phyloP scores from a whole-genome alignment of 2,113 vertebrate genomes.

The Patagioenas fasciata region DNA sequence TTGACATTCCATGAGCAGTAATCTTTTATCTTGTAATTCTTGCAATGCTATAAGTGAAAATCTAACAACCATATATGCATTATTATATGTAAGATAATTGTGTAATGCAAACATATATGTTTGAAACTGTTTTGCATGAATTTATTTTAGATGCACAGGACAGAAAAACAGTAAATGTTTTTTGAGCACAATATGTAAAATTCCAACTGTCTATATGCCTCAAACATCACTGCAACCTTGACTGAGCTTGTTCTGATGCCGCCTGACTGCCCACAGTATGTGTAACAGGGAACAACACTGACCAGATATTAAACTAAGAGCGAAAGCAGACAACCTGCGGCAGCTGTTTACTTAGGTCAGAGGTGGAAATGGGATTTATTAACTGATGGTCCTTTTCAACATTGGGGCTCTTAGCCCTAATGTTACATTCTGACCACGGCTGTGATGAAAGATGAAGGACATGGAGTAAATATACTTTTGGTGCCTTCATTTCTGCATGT shows the following conservation, averaged over 20 bases:
- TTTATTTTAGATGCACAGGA: neutral
- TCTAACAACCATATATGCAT: neutral
- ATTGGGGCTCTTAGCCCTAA: neutral
- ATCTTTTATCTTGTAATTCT: neutral
- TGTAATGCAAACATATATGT: neutral
- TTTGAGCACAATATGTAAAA: neutral
- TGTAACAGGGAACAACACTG: neutral
- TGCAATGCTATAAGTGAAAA: neutral
- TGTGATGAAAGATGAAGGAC: neutral
- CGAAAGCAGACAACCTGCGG: neutral
- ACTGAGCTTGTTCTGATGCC: neutral
- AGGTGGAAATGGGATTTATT: neutral
- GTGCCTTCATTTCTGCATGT: neutral
- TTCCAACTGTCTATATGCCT: accelerated
- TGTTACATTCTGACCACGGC: neutral
- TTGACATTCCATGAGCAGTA: neutral
- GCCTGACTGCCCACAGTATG: neutral
- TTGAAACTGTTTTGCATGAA: neutral
- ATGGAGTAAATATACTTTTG: neutral
- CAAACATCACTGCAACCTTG: neutral
- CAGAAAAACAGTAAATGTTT: neutral
- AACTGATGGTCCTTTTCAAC: neutral
- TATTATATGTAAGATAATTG: neutral
- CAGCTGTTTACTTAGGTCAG: neutral
- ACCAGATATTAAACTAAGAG: neutral